Conservation (phyloP, 1,140 invertebrate species). For the Drosophila rhopaloa region DNA sequence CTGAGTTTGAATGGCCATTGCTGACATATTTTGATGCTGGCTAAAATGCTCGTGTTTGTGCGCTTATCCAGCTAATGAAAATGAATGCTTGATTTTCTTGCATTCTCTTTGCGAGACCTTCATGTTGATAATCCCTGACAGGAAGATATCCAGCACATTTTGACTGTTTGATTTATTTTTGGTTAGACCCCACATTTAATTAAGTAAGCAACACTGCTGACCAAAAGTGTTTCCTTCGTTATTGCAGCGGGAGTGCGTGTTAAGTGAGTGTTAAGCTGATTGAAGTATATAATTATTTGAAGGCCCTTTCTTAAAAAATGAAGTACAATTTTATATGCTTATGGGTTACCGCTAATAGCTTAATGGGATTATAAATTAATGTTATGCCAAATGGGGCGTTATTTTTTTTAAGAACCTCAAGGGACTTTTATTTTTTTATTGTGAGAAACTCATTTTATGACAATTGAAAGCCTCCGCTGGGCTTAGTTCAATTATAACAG, state of each 20-base stretch:
- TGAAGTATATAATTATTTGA: constrained; percentile 52
- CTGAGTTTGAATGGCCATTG: constrained; percentile 36
- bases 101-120: constrained; percentile 27
- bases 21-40: constrained; percentile 33
- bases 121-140: constrained; percentile 31
- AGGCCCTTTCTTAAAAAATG: not conserved
- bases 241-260: constrained; percentile 33
- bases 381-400: not conserved
- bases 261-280: constrained; percentile 39
- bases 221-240: constrained; percentile 19
- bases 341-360: constrained; percentile 9
- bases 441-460: constrained; percentile 38
- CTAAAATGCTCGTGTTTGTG: constrained; percentile 11
- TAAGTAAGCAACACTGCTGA: constrained; percentile 22
- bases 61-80: constrained; percentile 58
- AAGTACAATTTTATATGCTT: constrained; percentile 6
- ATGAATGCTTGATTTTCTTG: constrained; percentile 58
- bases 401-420: constrained; percentile 6
- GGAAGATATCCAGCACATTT: constrained; percentile 28
- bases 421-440: constrained; percentile 9
- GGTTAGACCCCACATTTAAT: constrained; percentile 52
- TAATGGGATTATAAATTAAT: constrained; percentile 34
- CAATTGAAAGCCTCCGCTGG: constrained; percentile 34
- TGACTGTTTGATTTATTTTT: constrained; percentile 39
- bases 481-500: constrained; percentile 53